Conservation (phyloP, 2,888 invertebrate genomes). For the Heliconius erato region DNA sequence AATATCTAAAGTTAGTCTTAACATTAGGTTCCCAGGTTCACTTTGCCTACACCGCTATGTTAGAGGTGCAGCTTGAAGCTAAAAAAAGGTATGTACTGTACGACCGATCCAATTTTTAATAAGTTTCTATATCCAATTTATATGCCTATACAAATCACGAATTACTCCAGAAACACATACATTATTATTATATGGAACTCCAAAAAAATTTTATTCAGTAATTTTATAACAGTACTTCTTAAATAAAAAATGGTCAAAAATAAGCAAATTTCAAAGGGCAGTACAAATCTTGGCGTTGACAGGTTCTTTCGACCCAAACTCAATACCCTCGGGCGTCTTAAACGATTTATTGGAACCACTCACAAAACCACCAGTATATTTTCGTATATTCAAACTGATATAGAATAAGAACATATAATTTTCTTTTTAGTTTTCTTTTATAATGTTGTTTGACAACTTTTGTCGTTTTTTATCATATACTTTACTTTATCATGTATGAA, state of each 20-base stretch:
- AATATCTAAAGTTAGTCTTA: too few relatives aligned
- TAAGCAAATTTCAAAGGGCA: conserved; percentile 25
- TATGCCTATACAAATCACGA: too few relatives aligned
- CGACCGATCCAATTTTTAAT: too few relatives aligned
- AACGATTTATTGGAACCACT: conserved; percentile 42
- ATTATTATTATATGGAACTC: too few relatives aligned
- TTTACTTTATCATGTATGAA: too few relatives aligned
- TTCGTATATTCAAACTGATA: background rate
- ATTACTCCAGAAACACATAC: too few relatives aligned
- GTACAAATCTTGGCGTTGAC: conserved; percentile 23
- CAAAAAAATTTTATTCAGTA: background rate
- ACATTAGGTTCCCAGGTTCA: too few relatives aligned
- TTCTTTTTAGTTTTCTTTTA: background rate
- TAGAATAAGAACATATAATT: background rate
- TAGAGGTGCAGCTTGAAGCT: too few relatives aligned
- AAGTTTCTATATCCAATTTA: too few relatives aligned
- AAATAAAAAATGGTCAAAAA: conserved; percentile 23
- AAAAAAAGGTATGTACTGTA: too few relatives aligned
- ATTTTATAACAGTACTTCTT: background rate
- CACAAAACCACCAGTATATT: conserved; percentile 27
- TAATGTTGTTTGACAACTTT: background rate
- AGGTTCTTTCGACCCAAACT: conserved; percentile 26
- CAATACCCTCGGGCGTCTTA: conserved; percentile 28
- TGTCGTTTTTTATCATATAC: background rate
- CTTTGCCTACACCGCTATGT: too few relatives aligned